A percentile compares a stretch with the other conserved stretches of the same genome.
These are phyloP conservation scores for Drosophila anceps DNA, from an alignment of 2,888 invertebrate species.

Conservation along the genomic window DNA sequence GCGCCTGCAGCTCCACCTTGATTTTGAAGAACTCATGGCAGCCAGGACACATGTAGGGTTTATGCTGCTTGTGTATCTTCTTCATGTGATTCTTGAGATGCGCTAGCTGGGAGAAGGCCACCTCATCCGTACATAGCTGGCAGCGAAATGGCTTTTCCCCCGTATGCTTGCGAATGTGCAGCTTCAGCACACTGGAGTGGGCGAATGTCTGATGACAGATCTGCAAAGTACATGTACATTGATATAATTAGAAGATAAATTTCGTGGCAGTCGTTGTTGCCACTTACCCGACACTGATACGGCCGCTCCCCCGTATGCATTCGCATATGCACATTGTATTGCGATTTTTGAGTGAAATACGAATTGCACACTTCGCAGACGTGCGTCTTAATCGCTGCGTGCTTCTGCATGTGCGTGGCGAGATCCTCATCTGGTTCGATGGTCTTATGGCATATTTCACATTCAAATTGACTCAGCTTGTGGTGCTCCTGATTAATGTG, in stretches of 20 bases:
- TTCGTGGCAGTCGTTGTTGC: accelerated
- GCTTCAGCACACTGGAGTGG: constrained; percentile 93
- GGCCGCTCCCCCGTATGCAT: constrained; percentile 94
- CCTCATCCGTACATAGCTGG: constrained; percentile 88
- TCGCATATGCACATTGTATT: constrained; percentile 92
- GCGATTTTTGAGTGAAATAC: constrained; percentile 93
- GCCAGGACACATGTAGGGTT: constrained; percentile 91
- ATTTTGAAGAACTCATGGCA: constrained; percentile 92
- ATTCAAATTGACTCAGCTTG: constrained; percentile 91
- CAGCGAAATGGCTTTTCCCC: constrained; percentile 94
- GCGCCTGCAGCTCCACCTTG: constrained; percentile 90
- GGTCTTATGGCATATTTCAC: constrained; percentile 92
- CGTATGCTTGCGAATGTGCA: constrained; percentile 93
- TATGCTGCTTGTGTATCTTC: constrained; percentile 92
- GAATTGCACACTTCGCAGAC: constrained; percentile 92
- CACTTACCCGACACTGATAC: constrained; percentile 90
- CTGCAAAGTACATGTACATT: constrained; percentile 50
- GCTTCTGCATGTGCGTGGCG: constrained; percentile 92
- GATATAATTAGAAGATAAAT: background rate
- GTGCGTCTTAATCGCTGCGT: constrained; percentile 90
- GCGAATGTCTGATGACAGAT: constrained; percentile 87
- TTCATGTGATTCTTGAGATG: constrained; percentile 96
- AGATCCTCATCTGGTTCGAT: constrained; percentile 93
- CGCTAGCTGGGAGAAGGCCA: constrained; percentile 92
- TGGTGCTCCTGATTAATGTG: constrained; percentile 92